phyloP scores from a whole-genome alignment of 2,113 vertebrate species.

The Mormyrus iriodes region DNA sequence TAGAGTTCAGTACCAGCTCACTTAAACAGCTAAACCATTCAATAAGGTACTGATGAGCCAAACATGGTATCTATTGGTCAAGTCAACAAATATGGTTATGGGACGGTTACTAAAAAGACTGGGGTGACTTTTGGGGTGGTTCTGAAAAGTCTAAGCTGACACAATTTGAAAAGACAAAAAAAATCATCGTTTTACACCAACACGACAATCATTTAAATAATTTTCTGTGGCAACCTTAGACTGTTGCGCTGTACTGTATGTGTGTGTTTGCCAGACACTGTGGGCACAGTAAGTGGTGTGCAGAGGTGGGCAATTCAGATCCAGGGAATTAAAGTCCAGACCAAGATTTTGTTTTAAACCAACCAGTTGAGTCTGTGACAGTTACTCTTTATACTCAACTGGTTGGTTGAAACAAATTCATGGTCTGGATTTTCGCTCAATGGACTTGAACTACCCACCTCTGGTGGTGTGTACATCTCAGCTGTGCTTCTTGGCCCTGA shows the following conservation, averaged over 20 bases:
- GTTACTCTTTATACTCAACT: too few species aligned
- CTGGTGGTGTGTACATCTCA: background rate
- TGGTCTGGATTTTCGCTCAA: background rate
- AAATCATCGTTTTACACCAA: background rate
- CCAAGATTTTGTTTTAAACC: background rate
- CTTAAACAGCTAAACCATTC: background rate
- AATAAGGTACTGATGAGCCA: background rate
- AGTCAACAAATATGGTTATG: background rate
- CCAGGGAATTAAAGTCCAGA: background rate
- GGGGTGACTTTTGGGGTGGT: background rate
- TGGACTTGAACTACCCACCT: background rate
- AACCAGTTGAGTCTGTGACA: background rate
- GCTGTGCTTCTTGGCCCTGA: background rate
- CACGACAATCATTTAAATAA: background rate
- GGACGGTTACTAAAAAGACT: background rate
- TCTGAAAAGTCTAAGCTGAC: background rate
- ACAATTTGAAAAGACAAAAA: background rate
- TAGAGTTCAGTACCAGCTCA: background rate
- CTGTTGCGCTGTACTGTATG: background rate
- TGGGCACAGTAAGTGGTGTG: background rate
- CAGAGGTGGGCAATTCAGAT: background rate
- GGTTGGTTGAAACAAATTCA: background rate
- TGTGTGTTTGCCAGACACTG: background rate
- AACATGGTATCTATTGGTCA: background rate
- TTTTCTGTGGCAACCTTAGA: background rate